phyloP scores from a whole-genome alignment of 1,140 invertebrate species.

The Wiebesia pumilae region DNA sequence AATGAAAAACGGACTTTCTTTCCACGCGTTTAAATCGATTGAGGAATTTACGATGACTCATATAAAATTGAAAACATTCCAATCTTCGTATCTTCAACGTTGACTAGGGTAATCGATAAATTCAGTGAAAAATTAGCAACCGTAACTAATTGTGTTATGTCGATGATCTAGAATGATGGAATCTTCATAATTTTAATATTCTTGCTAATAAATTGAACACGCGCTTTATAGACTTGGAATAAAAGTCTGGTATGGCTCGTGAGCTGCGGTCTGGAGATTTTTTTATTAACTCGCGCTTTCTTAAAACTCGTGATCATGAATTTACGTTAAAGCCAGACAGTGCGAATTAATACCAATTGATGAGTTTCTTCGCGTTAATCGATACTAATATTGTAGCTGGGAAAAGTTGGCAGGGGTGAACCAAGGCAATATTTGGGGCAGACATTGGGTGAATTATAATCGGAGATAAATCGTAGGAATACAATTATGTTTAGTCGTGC shows the following conservation, averaged over 20 bases:
- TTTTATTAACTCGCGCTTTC: neutral
- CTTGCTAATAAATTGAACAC: neutral
- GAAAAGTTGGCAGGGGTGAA: neutral
- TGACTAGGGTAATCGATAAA: neutral
- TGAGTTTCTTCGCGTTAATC: neutral
- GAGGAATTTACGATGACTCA: neutral
- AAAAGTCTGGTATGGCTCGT: neutral
- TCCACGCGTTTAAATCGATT: neutral
- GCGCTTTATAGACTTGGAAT: neutral
- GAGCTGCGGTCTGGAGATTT: neutral
- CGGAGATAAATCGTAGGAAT: neutral
- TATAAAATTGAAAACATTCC: neutral
- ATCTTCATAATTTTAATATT: neutral
- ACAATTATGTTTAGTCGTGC: neutral
- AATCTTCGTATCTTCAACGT: neutral
- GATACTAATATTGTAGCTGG: neutral
- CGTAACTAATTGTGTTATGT: neutral
- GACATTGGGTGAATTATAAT: neutral
- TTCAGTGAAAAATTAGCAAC: neutral
- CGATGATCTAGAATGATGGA: neutral
- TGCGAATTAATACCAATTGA: slow-evolving; percentile 17
- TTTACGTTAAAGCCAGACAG: slow-evolving; percentile 24
- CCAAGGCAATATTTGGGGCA: neutral
- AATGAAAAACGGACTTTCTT: neutral
- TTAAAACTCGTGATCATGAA: neutral